phyloP scores from a whole-genome alignment of 2,888 invertebrate species.

The Diarsia rubi region DNA sequence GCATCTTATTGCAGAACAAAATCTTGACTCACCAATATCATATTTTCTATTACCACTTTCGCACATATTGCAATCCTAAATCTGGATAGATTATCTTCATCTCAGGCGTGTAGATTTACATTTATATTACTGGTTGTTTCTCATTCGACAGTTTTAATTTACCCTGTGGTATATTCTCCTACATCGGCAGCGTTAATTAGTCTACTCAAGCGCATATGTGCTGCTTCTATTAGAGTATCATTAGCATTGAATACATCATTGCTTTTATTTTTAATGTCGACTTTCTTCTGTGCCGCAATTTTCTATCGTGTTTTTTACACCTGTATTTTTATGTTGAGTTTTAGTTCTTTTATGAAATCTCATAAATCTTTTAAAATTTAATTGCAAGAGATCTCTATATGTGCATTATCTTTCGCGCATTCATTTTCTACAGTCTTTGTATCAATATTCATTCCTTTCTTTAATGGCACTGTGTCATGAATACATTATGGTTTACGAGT shows the following conservation, averaged over 20 bases:
- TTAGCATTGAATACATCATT: conserved; percentile 62
- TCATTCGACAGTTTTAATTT: conserved; percentile 21
- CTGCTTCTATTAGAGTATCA: conserved; percentile 50
- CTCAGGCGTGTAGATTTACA: conserved; percentile 10
- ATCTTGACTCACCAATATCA: neutral
- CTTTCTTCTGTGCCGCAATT: conserved; percentile 21
- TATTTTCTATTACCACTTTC: conserved; percentile 22
- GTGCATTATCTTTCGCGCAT: neutral
- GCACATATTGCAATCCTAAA: conserved; percentile 3
- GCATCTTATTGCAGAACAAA: neutral
- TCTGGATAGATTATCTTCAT: conserved; percentile 11
- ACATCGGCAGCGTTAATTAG: conserved; percentile 44
- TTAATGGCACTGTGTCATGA: neutral
- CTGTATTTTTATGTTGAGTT: conserved; percentile 12
- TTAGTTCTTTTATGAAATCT: conserved; percentile 1
- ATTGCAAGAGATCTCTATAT: neutral
- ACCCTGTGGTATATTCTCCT: conserved; percentile 42
- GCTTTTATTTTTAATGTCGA: conserved; percentile 29
- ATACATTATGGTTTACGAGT: conserved; percentile 4
- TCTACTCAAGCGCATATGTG: conserved; percentile 46
- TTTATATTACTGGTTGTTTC: conserved; percentile 29
- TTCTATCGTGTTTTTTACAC: conserved; percentile 17
- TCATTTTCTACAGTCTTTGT: conserved; percentile 3
- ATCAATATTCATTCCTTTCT: conserved; percentile 8
- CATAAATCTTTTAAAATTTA: neutral